A percentile compares a stretch with the other conserved stretches of the same genome.
phyloP scores from a whole-genome alignment of 2,888 invertebrate genomes.

The Unio pictorum region DNA sequence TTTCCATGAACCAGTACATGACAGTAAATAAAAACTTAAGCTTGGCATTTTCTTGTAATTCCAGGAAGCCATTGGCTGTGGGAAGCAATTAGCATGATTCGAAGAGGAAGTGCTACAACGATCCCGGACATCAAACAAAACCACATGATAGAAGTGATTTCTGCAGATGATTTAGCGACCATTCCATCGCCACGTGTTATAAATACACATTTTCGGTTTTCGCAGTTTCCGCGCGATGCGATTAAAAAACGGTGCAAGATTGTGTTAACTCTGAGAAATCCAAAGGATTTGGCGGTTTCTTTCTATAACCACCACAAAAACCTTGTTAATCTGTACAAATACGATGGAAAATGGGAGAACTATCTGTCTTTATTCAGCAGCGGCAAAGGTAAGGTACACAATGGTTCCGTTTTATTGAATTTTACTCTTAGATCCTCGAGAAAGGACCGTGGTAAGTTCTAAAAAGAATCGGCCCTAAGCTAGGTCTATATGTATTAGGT shows the following conservation, averaged over 20 bases:
- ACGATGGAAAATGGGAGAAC: conserved; percentile 20
- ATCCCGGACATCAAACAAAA: conserved; percentile 18
- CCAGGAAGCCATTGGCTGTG: conserved; percentile 30
- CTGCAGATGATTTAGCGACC: conserved; percentile 4
- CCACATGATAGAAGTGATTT: conserved; percentile 12
- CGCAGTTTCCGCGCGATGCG: conserved; percentile 16
- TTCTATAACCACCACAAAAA: conserved; percentile 12
- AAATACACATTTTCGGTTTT: conserved; percentile 17
- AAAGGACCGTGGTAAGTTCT: too few species aligned
- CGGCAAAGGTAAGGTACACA: conserved; percentile 6
- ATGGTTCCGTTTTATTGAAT: too few species aligned
- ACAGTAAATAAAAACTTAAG: too few species aligned
- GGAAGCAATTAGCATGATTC: conserved; percentile 20
- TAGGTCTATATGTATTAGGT: too few species aligned
- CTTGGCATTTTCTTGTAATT: not conserved
- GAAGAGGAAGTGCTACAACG: conserved; percentile 14
- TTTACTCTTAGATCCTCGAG: too few species aligned
- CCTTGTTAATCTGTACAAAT: conserved; percentile 8
- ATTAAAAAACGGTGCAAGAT: conserved; percentile 10
- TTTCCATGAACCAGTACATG: too few species aligned
- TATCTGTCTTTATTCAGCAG: conserved; percentile 12
- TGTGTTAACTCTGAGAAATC: conserved; percentile 19
- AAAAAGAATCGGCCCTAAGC: too few species aligned
- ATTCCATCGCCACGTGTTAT: conserved; percentile 23
- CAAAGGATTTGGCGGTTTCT: conserved; percentile 24